Percentiles rank a stretch among this genome's conserved stretches.
These are phyloP conservation scores for Hydrozoanthus tunicans DNA, from an alignment of 64 coral and sea anemone species.

Conservation along the genomic window DNA sequence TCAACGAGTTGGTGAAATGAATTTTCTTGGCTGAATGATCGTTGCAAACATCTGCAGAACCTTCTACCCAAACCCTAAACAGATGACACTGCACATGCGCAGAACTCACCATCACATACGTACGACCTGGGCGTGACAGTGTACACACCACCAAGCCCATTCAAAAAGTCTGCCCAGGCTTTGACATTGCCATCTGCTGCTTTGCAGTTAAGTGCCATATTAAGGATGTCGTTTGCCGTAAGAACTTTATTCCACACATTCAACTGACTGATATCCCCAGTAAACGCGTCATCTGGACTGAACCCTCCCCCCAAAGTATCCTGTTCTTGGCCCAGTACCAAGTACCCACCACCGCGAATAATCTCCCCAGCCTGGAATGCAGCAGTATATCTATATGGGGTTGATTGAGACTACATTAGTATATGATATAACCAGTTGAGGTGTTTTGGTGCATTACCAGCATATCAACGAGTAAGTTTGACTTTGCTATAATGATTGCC, in stretches of 20 bases:
- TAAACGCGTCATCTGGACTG: slow-evolving; percentile 93
- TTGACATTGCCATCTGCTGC: slow-evolving; percentile 69
- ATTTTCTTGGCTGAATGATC: too few relatives aligned
- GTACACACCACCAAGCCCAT: slow-evolving; percentile 70
- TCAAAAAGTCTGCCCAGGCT: slow-evolving; percentile 89
- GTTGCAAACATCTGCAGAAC: too few relatives aligned
- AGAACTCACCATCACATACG: slow-evolving; percentile 83
- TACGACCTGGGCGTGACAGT: slow-evolving; percentile 67
- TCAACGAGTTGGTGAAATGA: too few relatives aligned
- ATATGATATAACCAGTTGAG: too few relatives aligned
- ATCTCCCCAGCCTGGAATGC: slow-evolving; percentile 71
- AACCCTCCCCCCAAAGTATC: slow-evolving; percentile 83
- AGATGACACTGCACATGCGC: background rate
- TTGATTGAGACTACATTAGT: background rate
- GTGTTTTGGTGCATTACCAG: too few relatives aligned
- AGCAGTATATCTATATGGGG: slow-evolving; percentile 27
- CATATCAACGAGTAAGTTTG: too few relatives aligned
- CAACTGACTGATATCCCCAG: slow-evolving; percentile 92
- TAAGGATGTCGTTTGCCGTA: slow-evolving; percentile 64
- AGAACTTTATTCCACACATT: slow-evolving; percentile 86
- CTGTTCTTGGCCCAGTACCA: slow-evolving; percentile 95
- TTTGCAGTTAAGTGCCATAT: slow-evolving; percentile 77
- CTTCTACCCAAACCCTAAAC: background rate
- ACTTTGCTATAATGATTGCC: too few relatives aligned
- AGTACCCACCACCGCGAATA: slow-evolving; percentile 80